Base-by-base conservation (phyloP, 2,797 vertebrate species). In the Gila robusta region DNA sequence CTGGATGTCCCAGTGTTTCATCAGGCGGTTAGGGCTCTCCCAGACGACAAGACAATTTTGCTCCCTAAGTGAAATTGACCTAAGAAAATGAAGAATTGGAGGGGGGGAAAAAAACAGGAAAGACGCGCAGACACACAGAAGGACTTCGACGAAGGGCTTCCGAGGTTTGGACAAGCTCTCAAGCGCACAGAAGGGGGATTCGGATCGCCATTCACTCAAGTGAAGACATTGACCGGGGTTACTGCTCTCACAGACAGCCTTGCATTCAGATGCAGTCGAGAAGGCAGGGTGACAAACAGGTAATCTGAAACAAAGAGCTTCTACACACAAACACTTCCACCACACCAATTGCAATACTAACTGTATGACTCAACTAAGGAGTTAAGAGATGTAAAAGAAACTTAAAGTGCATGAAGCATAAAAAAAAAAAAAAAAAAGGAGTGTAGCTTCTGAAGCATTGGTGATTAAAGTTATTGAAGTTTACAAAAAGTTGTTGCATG, bases 251-350 rank as follows among this genome's bases (percentile, higher is more conserved):
- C 93, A 95, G 94, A 95, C 93, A 94, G 91, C 92, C 93, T 96
- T 94, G 94, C 95, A 96, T 96, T 96, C 94, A 94, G 94, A 93
- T 93, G 95, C 93, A 94, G 95, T 94, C 89, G 94, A 94, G 92
- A 94, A 95, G 91, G 93, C 89, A 94, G 95, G 86, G 87, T 80
- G 94, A 96, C 93, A 95, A 94, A 94, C 91, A 94, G 92, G 90
- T 92, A 93, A 96, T 96, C 96, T 96, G 96, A 94, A 96, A 96
- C 94, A 96, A 95, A 96, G 94, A 95, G 94, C 94, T 94, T 93
- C 95, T 95, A 95, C 94, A 96, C 91, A 95, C 81, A 87, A 74
- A 90, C 89, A 89, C 76, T 74, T 93, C 94, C 94, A 95, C 93
- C 93, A 95, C 94, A 95, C 91, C 93, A 87, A 88, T 21, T 81